Percentiles rank a stretch among this genome's conserved stretches.
Evolutionary conservation across 1,140 invertebrate species (phyloP).

Genomic region (Melanaphis sacchari): DNA sequence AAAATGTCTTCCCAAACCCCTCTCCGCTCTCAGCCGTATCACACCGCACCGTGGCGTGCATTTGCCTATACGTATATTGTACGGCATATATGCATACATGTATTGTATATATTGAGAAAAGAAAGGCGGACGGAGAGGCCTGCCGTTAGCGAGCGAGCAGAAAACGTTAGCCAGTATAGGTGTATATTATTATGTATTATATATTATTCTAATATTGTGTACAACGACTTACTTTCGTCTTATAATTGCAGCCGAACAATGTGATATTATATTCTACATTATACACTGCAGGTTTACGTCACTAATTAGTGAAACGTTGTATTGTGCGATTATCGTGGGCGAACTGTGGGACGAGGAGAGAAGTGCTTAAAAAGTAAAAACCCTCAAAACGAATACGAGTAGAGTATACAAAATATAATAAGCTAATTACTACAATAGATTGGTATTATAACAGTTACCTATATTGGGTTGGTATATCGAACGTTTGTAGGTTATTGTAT

Average conservation of each 20-base stretch:
- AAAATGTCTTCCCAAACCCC: conserved; percentile 51
- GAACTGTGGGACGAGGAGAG: background rate
- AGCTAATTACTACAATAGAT: background rate
- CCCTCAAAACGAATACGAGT: background rate
- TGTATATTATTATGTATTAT: background rate
- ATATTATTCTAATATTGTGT: background rate
- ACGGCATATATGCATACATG: background rate
- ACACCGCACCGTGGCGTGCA: background rate
- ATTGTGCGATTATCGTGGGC: background rate
- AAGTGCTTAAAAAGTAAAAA: background rate
- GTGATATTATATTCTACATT: background rate
- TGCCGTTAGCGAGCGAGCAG: background rate
- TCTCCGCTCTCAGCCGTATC: background rate
- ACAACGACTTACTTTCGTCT: background rate
- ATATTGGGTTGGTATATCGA: background rate
- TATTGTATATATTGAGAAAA: background rate
- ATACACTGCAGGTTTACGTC: background rate
- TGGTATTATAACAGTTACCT: no score
- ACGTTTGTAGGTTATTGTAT: background rate
- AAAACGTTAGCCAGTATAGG: background rate
- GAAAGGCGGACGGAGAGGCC: background rate
- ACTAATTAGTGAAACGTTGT: background rate
- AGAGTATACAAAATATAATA: background rate
- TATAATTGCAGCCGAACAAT: background rate
- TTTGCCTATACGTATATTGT: background rate